Evolutionary conservation across 2,113 vertebrate genomes (phyloP).

Genomic region (Rhinopomastus cyanomelas): DNA sequence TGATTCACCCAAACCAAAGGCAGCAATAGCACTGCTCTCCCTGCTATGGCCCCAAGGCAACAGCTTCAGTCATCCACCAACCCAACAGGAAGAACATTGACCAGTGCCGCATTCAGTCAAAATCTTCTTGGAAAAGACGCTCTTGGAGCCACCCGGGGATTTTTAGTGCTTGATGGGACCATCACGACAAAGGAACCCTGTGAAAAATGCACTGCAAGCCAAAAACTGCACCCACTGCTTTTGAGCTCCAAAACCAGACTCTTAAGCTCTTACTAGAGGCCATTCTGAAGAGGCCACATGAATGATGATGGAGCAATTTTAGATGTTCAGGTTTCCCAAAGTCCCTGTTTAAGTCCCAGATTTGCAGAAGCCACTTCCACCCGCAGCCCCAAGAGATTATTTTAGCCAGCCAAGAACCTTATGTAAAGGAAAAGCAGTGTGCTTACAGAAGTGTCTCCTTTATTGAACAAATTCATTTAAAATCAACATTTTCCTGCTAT

Average conservation of each 20-base stretch:
- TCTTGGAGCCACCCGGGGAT: neutral
- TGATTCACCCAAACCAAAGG: neutral
- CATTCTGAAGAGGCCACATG: neutral
- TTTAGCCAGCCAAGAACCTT: neutral
- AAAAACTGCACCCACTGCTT: neutral
- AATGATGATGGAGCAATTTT: neutral
- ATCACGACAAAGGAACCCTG: fast-evolving
- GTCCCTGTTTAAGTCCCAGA: neutral
- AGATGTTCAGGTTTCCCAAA: neutral
- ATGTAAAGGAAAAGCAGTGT: neutral
- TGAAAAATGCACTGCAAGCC: fast-evolving
- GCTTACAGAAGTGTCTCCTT: neutral
- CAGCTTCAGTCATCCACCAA: neutral
- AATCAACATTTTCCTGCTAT: neutral
- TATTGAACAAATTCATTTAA: neutral
- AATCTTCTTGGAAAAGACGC: neutral
- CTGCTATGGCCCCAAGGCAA: neutral
- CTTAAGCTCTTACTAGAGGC: no score
- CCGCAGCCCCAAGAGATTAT: fast-evolving
- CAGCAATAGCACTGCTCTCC: neutral
- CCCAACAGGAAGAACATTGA: neutral
- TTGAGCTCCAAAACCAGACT: neutral
- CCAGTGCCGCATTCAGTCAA: neutral
- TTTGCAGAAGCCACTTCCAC: neutral
- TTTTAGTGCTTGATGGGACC: neutral